Conservation (phyloP, 2,797 vertebrate species). For the Intellagama lesueurii region DNA sequence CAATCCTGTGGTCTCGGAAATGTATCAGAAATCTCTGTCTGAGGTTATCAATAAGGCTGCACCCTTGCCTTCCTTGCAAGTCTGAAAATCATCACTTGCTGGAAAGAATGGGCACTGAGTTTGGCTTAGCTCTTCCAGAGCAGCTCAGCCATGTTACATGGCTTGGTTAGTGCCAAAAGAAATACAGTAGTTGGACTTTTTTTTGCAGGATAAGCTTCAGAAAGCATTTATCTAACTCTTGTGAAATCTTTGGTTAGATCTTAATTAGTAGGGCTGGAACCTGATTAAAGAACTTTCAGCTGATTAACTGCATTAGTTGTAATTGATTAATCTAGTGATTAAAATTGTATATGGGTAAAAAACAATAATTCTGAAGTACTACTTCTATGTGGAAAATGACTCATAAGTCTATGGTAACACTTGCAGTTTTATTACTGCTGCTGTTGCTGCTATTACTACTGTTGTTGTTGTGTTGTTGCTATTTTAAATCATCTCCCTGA, state of each 20-base stretch:
- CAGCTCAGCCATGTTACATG: too few species aligned
- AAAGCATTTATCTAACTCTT: not conserved
- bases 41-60: not conserved
- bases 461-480: not conserved
- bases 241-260: not conserved
- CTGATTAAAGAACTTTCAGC: not conserved
- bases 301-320: not conserved
- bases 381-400: not conserved
- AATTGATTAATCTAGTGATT: not conserved
- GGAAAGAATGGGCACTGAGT: too few species aligned
- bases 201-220: slow-evolving; percentile 1
- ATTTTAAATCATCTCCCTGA: not conserved
- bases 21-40: not conserved
- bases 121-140: too few species aligned
- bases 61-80: not conserved
- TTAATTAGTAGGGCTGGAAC: not conserved
- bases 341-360: not conserved
- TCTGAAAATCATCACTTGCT: too few species aligned
- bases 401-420: not conserved
- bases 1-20: not conserved
- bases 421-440: not conserved
- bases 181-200: not conserved
- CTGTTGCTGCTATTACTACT: not conserved
- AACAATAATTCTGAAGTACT: not conserved
- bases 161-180: too few species aligned